Evolutionary conservation across 2,797 vertebrate genomes (phyloP).

Genomic region (Mormyrus hasselquistii): DNA sequence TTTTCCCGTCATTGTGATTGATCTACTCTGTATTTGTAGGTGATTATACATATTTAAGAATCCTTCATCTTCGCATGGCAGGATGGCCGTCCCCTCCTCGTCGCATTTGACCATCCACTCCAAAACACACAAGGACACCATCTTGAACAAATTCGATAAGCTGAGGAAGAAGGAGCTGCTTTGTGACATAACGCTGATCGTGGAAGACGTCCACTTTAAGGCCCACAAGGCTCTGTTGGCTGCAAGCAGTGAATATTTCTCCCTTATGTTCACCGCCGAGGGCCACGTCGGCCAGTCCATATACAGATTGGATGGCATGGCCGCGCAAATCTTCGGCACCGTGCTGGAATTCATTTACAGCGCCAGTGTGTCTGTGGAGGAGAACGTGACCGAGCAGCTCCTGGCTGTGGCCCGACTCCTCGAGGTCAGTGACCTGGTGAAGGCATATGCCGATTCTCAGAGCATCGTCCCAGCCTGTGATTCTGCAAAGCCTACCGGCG

Average conservation of each 20-base stretch:
- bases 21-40: constrained; percentile 9
- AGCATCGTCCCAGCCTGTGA: constrained; percentile 29
- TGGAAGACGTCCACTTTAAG: constrained; percentile 81
- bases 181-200: constrained; percentile 88
- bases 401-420: constrained; percentile 76
- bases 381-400: constrained; percentile 69
- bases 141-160: constrained; percentile 75
- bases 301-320: constrained; percentile 76
- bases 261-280: constrained; percentile 79
- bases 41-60: constrained; percentile 11
- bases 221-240: constrained; percentile 91
- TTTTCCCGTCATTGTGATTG: neutral
- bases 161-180: constrained; percentile 78
- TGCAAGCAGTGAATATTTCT: constrained; percentile 91
- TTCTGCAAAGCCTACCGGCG: neutral
- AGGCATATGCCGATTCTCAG: constrained; percentile 65
- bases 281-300: constrained; percentile 63
- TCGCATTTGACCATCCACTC: constrained; percentile 65
- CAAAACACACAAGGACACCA: constrained; percentile 70
- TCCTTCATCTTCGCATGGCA: constrained; percentile 24
- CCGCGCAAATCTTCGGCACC: constrained; percentile 66
- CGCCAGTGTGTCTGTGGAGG: constrained; percentile 69
- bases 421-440: constrained; percentile 76
- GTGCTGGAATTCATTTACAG: constrained; percentile 93
- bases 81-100: constrained; percentile 61